phyloP scores from a whole-genome alignment of 2,797 vertebrate species.

The Ambastaia sidthimunki region DNA sequence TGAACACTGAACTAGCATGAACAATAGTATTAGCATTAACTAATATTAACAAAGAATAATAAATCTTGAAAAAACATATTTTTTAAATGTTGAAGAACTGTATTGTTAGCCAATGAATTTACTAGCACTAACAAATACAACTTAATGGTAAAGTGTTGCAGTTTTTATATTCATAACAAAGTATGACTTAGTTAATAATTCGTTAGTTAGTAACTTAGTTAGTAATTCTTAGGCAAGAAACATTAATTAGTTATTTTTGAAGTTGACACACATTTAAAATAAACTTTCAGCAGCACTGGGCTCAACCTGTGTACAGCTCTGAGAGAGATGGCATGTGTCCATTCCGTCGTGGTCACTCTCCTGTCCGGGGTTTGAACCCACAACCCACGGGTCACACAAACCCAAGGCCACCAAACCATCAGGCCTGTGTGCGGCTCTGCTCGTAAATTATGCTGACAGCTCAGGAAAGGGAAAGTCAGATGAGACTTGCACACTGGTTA shows the following conservation, averaged over 20 bases:
- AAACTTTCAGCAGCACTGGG: not conserved
- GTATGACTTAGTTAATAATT: too few species aligned
- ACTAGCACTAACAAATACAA: too few species aligned
- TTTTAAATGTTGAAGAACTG: too few species aligned
- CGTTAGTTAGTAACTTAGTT: too few species aligned
- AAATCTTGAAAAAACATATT: too few species aligned
- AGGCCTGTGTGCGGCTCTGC: constrained; percentile 27
- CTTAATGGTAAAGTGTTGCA: too few species aligned
- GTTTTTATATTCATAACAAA: too few species aligned
- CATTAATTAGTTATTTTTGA: not conserved
- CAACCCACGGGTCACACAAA: constrained; percentile 71
- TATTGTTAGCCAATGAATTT: too few species aligned
- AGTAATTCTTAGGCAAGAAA: too few species aligned
- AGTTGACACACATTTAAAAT: not conserved
- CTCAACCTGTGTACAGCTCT: constrained; percentile 49
- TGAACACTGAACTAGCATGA: too few species aligned
- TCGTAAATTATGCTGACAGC: constrained; percentile 57
- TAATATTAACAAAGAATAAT: too few species aligned
- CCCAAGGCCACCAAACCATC: constrained; percentile 75
- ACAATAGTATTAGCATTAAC: too few species aligned
- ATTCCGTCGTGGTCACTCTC: constrained; percentile 63
- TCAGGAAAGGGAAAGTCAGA: constrained; percentile 63
- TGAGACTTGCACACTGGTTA: constrained; percentile 32
- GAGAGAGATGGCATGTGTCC: constrained; percentile 65
- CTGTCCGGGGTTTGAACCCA: constrained; percentile 72